Base-by-base conservation (phyloP, 2,888 invertebrate genomes). In the Lumbricus terrestris region DNA sequence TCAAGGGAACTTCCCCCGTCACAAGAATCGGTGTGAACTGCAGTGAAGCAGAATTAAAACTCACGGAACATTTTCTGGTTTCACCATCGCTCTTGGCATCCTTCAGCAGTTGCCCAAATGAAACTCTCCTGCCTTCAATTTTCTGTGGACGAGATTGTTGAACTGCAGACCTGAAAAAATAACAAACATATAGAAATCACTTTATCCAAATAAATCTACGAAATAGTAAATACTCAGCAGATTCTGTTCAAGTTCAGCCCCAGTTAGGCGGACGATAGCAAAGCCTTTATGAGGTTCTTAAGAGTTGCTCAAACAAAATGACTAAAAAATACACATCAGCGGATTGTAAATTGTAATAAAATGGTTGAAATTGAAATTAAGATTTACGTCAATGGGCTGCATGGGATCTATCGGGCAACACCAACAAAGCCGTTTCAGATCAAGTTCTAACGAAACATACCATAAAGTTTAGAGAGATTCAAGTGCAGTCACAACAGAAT, bases 31-130 rank as follows among this genome's bases (percentile, higher is more conserved):
- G 23, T 47, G 47, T 47, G 69, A 69, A 16, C n/a, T 69, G 8
- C 8, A 69, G 29, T 29, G 1, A 69, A 69, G 69, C 69, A n/a
- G n/a, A 11, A 69, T 16, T 13, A n/a, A 69, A 69, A n/a, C 88
- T 38, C 29, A 88, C 88, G 16, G 88, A 88, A 37, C 89, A 89
- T 35, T 37, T 89, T 33, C 47, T 42, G 29, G 89, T 33, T 42
- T 89, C 89, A 40, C 89, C 69, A 13, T 89, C 54, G 82, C 54
- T n/a, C 35, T 47, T 89, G 5, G 89, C 89, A 69, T 37, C 37
- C 33, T 89, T 89, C 33, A 89, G 89, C 0, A 42, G 34, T 69
- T 89, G 89, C 18, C 89, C 89, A 69, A 89, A 89, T 34, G 47
- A 47, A 38, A 34, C 34, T 37, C 18, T 47, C 82, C 33, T 69